These are phyloP conservation scores for Trichogramma dendrolimi DNA, from an alignment of 2,888 invertebrate genomes.

Conservation along the genomic window DNA sequence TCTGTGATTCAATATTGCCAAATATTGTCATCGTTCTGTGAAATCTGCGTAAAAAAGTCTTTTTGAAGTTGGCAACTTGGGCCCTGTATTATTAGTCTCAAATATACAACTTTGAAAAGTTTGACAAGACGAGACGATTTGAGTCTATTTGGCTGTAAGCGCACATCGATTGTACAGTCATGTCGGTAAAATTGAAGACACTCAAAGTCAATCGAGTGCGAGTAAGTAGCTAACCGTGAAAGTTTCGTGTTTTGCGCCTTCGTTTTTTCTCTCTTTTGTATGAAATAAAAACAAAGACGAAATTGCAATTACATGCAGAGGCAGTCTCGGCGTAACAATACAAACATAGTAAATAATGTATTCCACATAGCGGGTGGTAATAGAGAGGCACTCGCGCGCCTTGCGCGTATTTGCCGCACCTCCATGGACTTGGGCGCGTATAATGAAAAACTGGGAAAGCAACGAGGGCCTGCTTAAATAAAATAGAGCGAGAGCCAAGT, in stretches of 20 bases:
- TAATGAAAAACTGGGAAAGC: conserved; percentile 49
- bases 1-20: too few species aligned
- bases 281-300: not conserved
- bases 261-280: not conserved
- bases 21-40: too few species aligned
- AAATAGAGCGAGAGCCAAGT: conserved; percentile 41
- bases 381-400: conserved; percentile 20
- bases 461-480: conserved; percentile 44
- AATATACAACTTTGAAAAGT: conserved; percentile 33
- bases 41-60: too few species aligned
- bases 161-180: conserved; percentile 9
- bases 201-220: conserved; percentile 38
- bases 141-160: too few species aligned
- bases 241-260: not conserved
- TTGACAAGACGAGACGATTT: not conserved
- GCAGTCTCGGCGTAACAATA: conserved; percentile 37
- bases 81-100: conserved; percentile 30
- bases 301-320: not conserved
- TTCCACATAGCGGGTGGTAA: conserved; percentile 36
- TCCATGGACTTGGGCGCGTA: conserved; percentile 38
- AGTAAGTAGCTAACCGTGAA: not conserved
- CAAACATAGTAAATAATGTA: conserved; percentile 47
- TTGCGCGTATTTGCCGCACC: conserved; percentile 27
- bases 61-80: too few species aligned
- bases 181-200: conserved; percentile 29